Base-by-base conservation (phyloP, 2,113 vertebrate genomes). In the Bubo scandiacus region DNA sequence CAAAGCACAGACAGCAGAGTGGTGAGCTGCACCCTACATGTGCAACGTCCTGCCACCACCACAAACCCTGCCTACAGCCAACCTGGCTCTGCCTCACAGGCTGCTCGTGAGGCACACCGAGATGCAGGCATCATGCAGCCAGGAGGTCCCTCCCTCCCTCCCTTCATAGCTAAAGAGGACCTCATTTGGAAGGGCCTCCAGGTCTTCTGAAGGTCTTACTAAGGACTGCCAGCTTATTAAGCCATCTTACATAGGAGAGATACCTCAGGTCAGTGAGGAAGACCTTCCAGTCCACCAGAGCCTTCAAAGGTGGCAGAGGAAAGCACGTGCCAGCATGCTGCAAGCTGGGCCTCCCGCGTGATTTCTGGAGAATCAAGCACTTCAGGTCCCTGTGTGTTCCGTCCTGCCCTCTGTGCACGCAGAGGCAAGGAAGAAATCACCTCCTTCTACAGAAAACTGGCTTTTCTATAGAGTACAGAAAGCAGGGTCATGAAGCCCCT, bases 291-390 rank as follows among this genome's bases (percentile, higher is more conserved):
- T 20, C 40, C 22, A 36, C 30, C 61, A n/a, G 19, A 43, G 36
- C 40, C 59, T 58, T 74, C 29, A 58, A 36, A 68, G n/a, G 43
- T 21, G 26, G 26, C 27, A 59, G 59, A 51, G 43, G 38, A 55
- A 67, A 74, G 30, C n/a, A 51, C 0, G 1, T 29, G 16, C 18
- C 40, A 66, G 11, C 10, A 26, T 2, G 3, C 65, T 54, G 52
- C 49, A 54, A 61, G 32, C 19, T 0, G 0, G 21, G 16, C 16
- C 10, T 66, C 52, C 12, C 2, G 3, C 55, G 25, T 0, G 1
- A 21, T 36, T 77, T 58, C 57, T 22, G 40, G 19, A 49, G 5
- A 17, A 45, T 26, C 18, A 36, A 52, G 11, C 15, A 16, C 25
- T 84, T 51, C 68, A 34, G 15, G 42, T 36, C 22, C n/a, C 42